Evolutionary conservation across 2,113 vertebrate genomes (phyloP), one percentile per base, ranked within the genome.

Genomic region (Geococcyx californianus): DNA sequence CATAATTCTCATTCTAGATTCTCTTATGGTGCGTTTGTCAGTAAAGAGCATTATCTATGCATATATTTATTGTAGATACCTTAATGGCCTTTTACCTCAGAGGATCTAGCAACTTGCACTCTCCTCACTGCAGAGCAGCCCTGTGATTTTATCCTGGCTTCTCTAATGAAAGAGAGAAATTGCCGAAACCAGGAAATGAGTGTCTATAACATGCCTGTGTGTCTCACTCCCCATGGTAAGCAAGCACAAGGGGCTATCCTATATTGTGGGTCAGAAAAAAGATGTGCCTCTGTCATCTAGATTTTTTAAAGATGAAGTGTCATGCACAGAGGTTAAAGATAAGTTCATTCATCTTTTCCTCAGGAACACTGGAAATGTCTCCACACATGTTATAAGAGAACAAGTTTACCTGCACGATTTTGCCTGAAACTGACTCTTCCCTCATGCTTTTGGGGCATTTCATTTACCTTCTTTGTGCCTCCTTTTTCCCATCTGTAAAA

Each of bases 161-260:
- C 33, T 63, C 6, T 63, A 73, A 92, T 44, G 54, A 72, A 83
- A 83, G 8, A 68, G 6, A 28, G 5, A 55, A 68, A 29, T 56
- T 92, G 54, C 18, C 31, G 14, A 79, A 90, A 38, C 29, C 66
- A 90, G 75, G 66, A 93, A 67, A 72, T 29, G 3, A 78, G 38
- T 56, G 55, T 31, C 51, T 62, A 40, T 31, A 54, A 58, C 58
- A 16, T 13, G 19, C 8, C 16, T 0, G 0, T 16, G 4, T 24
- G 29, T 68, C 73, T 93, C 29, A 51, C 9, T 51, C 16, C 26
- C 13, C 60, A n/a, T n/a, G n/a, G n/a, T n/a, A n/a, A n/a, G n/a
- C n/a, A n/a, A n/a, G n/a, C n/a, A 17, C 44, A 40, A 44, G 40
- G 38, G 36, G 9, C n/a, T 79, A 13, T 19, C 28, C 18, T 11